phyloP scores from a whole-genome alignment of 2,113 vertebrate genomes.

The Origma solitaria region DNA sequence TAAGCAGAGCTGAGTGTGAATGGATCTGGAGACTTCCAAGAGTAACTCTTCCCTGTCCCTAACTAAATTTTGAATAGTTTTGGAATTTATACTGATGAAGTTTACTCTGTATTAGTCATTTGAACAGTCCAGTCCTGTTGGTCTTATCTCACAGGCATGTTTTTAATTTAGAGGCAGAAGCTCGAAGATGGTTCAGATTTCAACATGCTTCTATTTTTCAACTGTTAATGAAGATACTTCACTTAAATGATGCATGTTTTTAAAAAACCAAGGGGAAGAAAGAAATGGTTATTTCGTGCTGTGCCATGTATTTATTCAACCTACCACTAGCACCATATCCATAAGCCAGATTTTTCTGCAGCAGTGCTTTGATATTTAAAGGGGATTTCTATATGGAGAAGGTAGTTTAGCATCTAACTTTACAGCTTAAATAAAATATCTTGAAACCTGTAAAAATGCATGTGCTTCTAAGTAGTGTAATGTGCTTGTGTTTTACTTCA shows the following conservation, averaged over 20 bases:
- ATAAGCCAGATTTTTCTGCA: background rate
- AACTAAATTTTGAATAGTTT: background rate
- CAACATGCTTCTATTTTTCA: background rate
- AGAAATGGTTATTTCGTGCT: background rate
- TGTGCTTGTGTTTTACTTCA: constrained; percentile 48
- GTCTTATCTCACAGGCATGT: background rate
- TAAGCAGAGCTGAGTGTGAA: background rate
- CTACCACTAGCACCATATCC: background rate
- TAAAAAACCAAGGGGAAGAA: background rate
- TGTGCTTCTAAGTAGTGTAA: background rate
- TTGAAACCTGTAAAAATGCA: background rate
- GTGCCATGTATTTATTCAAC: background rate
- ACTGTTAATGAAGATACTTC: background rate
- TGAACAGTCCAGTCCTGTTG: background rate
- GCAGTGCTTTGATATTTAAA: background rate
- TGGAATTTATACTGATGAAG: background rate
- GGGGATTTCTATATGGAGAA: background rate
- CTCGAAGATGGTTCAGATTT: background rate
- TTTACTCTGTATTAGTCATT: background rate
- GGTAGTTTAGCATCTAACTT: background rate
- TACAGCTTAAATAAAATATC: background rate
- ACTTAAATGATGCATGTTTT: background rate
- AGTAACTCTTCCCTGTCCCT: background rate
- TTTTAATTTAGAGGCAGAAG: background rate
- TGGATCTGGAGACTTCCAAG: background rate